A percentile compares a stretch with the other conserved stretches of the same genome.
phyloP scores from a whole-genome alignment of 2,113 vertebrate species.

The Albula glossodonta region DNA sequence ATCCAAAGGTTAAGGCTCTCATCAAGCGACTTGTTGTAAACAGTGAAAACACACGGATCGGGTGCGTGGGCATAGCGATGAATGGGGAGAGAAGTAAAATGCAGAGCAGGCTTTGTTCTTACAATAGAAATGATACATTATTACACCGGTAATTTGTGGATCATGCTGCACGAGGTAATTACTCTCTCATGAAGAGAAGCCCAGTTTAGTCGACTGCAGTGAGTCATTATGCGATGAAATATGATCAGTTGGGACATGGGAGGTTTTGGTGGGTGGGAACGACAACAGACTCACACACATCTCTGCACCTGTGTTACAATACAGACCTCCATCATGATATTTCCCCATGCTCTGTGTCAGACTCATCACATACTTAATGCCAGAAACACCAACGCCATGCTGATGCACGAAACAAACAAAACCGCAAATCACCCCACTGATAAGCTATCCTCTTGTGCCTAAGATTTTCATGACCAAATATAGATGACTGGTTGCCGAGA shows the following conservation, averaged over 20 bases:
- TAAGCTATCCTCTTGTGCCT: background rate
- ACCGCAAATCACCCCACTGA: background rate
- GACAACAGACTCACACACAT: background rate
- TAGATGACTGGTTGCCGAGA: background rate
- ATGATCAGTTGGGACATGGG: conserved; percentile 38
- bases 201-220: conserved; percentile 45
- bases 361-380: background rate
- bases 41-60: conserved; percentile 22
- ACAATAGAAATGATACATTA: conserved; percentile 39
- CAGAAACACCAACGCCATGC: background rate
- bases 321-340: background rate
- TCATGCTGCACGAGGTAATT: conserved; percentile 54
- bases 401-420: background rate
- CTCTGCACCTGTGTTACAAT: background rate
- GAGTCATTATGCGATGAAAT: conserved; percentile 63
- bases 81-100: conserved; percentile 17
- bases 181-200: conserved; percentile 46
- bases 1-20: conserved; percentile 41
- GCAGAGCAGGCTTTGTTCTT: conserved; percentile 41
- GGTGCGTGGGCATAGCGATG: conserved; percentile 18
- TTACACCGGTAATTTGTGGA: conserved; percentile 57
- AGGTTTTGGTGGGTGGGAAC: conserved; percentile 16
- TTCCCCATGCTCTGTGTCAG: background rate
- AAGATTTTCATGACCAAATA: no score
- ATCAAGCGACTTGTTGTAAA: conserved; percentile 45